Conservation (phyloP, 2,888 invertebrate genomes). For the Emmelina monodactyla region DNA sequence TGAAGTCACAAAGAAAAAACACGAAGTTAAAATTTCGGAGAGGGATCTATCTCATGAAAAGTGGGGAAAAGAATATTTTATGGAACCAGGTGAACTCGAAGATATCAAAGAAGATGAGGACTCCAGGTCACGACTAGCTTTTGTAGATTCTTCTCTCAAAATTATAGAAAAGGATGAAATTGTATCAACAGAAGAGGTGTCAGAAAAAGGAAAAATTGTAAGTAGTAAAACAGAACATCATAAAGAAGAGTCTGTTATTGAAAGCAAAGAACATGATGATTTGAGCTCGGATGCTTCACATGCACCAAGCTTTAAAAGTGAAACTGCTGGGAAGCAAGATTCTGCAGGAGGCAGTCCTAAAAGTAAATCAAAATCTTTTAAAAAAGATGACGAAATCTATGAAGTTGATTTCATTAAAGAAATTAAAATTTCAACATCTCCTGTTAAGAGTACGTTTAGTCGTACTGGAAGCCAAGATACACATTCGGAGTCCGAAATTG, state of each 20-base stretch:
- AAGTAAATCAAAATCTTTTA: conserved; percentile 56
- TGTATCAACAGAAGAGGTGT: conserved; percentile 46
- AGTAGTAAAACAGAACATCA: conserved; percentile 54
- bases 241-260: conserved; percentile 54
- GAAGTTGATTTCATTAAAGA: conserved; percentile 62
- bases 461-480: conserved; percentile 64
- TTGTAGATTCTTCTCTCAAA: conserved; percentile 49
- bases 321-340: conserved; percentile 40
- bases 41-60: conserved; percentile 59
- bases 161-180: conserved; percentile 55
- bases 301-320: conserved; percentile 51
- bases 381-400: conserved; percentile 55
- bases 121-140: conserved; percentile 40
- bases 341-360: conserved; percentile 52
- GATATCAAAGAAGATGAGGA: conserved; percentile 52
- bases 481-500: conserved; percentile 62
- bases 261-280: conserved; percentile 58
- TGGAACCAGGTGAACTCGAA: conserved; percentile 53
- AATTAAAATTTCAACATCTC: conserved; percentile 60
- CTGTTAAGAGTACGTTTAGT: conserved; percentile 56
- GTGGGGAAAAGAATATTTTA: conserved; percentile 64
- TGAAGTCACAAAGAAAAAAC: conserved; percentile 51
- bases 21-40: conserved; percentile 61
- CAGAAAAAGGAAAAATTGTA: conserved; percentile 54
- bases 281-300: conserved; percentile 57